These are phyloP conservation scores for Mesoligia furuncula DNA, from an alignment of 2,888 invertebrate genomes.

Conservation along the genomic window DNA sequence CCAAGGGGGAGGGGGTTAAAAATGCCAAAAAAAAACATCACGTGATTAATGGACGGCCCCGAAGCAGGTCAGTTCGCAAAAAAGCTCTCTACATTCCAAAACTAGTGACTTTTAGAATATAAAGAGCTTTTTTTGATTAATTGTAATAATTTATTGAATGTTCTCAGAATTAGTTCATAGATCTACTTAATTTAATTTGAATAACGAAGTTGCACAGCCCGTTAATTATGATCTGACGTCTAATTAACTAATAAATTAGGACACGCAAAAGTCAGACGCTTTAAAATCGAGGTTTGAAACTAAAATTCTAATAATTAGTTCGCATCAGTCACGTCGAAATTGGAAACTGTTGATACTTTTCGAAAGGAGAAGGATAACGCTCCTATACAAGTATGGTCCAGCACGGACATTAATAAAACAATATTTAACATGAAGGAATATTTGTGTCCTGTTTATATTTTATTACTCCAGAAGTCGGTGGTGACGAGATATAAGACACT, in stretches of 20 bases:
- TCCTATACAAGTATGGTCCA: too few relatives aligned
- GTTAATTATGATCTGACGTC: slow-evolving; percentile 42
- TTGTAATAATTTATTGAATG: not conserved
- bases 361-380: too few relatives aligned
- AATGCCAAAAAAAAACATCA: too few relatives aligned
- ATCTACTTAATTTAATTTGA: slow-evolving; percentile 4
- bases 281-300: slow-evolving; percentile 19
- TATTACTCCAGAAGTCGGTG: too few relatives aligned
- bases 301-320: slow-evolving; percentile 7
- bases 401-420: too few relatives aligned
- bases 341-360: not conserved
- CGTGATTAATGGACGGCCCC: too few relatives aligned
- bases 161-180: slow-evolving; percentile 22
- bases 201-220: slow-evolving; percentile 17
- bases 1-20: too few relatives aligned
- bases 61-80: not conserved
- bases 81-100: not conserved
- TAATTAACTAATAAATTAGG: slow-evolving; percentile 34
- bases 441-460: too few relatives aligned
- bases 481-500: too few relatives aligned
- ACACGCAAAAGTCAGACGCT: slow-evolving; percentile 30
- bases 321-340: not conserved
- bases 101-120: not conserved
- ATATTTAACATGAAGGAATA: too few relatives aligned
- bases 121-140: not conserved